Evolutionary conservation across 92 coral and sea anemone genomes (phyloP).

Genomic region (Muricea muricata): DNA sequence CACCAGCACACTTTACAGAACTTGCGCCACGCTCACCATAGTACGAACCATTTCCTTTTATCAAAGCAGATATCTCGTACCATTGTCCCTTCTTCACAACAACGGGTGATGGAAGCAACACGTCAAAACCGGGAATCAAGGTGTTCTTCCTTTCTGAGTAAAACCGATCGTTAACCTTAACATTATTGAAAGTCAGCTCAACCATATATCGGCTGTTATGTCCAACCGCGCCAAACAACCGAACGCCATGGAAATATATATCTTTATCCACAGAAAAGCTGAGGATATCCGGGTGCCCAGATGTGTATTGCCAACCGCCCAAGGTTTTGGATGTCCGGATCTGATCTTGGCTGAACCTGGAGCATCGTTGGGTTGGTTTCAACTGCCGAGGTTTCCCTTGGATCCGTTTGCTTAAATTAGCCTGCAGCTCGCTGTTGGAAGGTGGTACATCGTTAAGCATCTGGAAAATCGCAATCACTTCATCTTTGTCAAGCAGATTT

Average conservation of each 20-base stretch:
- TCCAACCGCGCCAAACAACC: slow-evolving; percentile 73
- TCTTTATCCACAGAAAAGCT: slow-evolving; percentile 75
- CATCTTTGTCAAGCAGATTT: slow-evolving; percentile 70
- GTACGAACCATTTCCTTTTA: slow-evolving; percentile 81
- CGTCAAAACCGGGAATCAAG: slow-evolving; percentile 76
- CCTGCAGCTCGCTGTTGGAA: slow-evolving; percentile 48
- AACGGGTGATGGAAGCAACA: slow-evolving; percentile 67
- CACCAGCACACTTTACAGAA: slow-evolving; percentile 65
- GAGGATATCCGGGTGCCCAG: slow-evolving; percentile 74
- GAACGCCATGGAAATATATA: slow-evolving; percentile 73
- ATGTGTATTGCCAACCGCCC: slow-evolving; percentile 58
- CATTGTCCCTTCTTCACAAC: slow-evolving; percentile 64
- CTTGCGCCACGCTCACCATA: slow-evolving; percentile 80
- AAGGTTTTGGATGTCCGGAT: slow-evolving; percentile 34
- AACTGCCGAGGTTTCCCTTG: slow-evolving; percentile 43
- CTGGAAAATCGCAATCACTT: slow-evolving; percentile 67
- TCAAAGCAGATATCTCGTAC: slow-evolving; percentile 70
- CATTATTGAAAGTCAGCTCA: slow-evolving; percentile 35
- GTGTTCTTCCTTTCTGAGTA: slow-evolving; percentile 46
- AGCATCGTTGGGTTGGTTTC: slow-evolving; percentile 42
- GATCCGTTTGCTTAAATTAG: slow-evolving; percentile 34
- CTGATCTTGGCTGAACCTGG: slow-evolving; percentile 25
- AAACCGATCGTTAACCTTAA: slow-evolving; percentile 21
- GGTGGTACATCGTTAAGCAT: slow-evolving; percentile 61
- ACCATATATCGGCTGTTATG: slow-evolving; percentile 71